Base-by-base conservation (phyloP, 1,140 invertebrate genomes). In the Heterodera carotae region DNA sequence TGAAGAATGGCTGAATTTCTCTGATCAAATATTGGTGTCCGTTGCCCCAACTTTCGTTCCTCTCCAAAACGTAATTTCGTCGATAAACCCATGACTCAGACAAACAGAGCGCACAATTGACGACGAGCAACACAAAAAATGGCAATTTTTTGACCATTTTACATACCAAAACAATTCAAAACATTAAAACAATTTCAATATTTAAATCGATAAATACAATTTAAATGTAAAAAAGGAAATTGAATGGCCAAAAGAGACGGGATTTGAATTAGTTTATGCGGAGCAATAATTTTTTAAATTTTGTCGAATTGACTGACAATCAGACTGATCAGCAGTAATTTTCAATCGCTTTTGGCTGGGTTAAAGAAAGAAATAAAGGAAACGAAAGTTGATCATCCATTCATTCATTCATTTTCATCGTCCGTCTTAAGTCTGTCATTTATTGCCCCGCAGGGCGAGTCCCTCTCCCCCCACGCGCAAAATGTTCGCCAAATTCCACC, bases 1-100 rank as follows among this genome's bases (percentile, higher is more conserved):
- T 34, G 56, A 79, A 79, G 43, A 79, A 79, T 29, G 78, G 78
- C 48, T 79, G 78, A 18, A 60, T 69, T 33, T 80, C 68, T 25
- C 78, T 27, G 18, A 73, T 25, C n/a, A 80, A 27, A 74, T 79
- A 79, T 34, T 25, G 27, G 60, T 79, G 78, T 12, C 78, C 78
- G 22, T 78, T 76, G 27, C 64, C 64, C 71, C 71, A 74, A 29
- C 15, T 74, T 60, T 74, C 56, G 36, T 74, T 74, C 64, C 64
- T 56, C 25, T 74, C 71, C 27, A 74, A 39, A 22, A 74, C 64
- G 64, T 74, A 74, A 60, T 74, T 74, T 12, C 34, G 27, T n/a
- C 71, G 59, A 74, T 62, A 74, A 53, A 22, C 18, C 48, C 48
- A 53, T 53, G 48, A 53, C 18, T 53, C 12, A 22, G 48, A 15